A percentile compares a stretch with the other conserved stretches of the same genome.
Conservation (phyloP, 2,113 vertebrate genomes). For the Daubentonia madagascariensis region DNA sequence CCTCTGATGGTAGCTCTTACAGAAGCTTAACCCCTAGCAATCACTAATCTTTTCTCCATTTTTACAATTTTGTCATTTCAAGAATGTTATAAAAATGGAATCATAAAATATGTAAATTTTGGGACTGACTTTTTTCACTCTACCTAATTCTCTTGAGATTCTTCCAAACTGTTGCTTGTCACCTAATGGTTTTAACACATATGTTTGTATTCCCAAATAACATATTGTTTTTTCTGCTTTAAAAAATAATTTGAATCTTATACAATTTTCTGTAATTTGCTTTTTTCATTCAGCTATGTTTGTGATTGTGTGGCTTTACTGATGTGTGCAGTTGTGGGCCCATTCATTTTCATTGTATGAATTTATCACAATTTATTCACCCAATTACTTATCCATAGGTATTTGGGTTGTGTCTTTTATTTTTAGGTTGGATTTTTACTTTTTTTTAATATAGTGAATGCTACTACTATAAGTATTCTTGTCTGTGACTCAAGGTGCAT, state of each 20-base stretch:
- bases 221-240: neutral
- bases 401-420: neutral
- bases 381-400: neutral
- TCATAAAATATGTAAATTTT: neutral
- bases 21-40: neutral
- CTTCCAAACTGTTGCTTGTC: neutral
- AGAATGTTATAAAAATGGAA: constrained; percentile 21
- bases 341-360: neutral
- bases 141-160: neutral
- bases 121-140: neutral
- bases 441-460: neutral
- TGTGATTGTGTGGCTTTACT: neutral
- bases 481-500: neutral
- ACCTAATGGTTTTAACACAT: neutral
- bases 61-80: neutral
- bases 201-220: neutral
- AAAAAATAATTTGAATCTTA: neutral
- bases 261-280: neutral
- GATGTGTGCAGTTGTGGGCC: neutral
- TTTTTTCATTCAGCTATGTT: neutral
- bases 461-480: neutral
- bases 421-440: neutral
- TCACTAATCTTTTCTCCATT: neutral
- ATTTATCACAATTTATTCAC: neutral
- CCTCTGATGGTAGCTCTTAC: neutral